Evolutionary conservation across 2,797 vertebrate genomes (phyloP).

Genomic region (Nannoperca obscura): DNA sequence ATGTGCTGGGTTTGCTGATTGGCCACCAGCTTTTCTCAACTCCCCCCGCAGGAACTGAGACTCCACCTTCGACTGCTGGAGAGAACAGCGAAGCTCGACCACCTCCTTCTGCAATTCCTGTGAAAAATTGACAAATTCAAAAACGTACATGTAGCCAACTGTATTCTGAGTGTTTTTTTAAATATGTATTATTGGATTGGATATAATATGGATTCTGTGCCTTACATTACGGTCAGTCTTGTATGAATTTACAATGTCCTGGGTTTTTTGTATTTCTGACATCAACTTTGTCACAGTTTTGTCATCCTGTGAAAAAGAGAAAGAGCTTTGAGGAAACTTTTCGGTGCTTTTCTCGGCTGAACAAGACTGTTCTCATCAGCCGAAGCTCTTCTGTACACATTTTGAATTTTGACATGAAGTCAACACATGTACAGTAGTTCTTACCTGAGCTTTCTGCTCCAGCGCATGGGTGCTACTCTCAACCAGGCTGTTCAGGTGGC

Average conservation of each 20-base stretch:
- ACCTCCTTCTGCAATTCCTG: conserved; percentile 82
- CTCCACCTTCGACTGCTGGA: conserved; percentile 80
- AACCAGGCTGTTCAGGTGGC: conserved; percentile 76
- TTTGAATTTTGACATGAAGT: not conserved
- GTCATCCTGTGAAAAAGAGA: conserved; percentile 75
- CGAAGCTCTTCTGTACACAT: fast-evolving
- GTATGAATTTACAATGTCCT: conserved; percentile 75
- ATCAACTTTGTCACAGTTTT: conserved; percentile 75
- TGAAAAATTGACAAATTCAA: not conserved
- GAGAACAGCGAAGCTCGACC: conserved; percentile 68
- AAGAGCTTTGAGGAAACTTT: not conserved
- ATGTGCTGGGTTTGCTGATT: conserved; percentile 48
- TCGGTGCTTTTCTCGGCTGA: not conserved
- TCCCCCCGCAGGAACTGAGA: conserved; percentile 76
- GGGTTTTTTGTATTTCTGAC: conserved; percentile 75
- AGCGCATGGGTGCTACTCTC: conserved; percentile 83
- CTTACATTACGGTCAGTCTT: conserved; percentile 81
- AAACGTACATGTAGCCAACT: not conserved
- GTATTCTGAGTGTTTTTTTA: not conserved
- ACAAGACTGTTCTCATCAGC: not conserved
- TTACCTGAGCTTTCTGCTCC: conserved; percentile 89
- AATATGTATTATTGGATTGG: not conserved
- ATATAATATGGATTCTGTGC: not conserved
- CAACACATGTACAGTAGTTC: too few species aligned
- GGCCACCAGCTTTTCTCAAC: conserved; percentile 59